Conservation (phyloP, 2,797 vertebrate species). For the Bradypodion pumilum region DNA sequence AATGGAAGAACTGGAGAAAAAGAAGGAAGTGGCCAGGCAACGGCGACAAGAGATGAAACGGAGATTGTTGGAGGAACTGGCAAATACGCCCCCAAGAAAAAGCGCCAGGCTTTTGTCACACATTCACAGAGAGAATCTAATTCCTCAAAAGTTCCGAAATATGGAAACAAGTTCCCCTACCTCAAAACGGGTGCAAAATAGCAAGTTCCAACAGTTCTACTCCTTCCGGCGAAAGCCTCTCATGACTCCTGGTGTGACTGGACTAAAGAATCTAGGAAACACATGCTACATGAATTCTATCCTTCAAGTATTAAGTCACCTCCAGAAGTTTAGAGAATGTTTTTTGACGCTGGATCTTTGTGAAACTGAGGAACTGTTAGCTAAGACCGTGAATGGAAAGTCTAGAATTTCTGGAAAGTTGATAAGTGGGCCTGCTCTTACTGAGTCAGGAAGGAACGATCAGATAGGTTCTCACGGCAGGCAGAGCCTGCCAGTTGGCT, state of each 20-base stretch:
- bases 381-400: slow-evolving; percentile 85
- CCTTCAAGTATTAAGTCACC: slow-evolving; percentile 97
- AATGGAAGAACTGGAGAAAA: slow-evolving; percentile 83
- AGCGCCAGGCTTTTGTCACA: slow-evolving; percentile 93
- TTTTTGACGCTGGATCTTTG: slow-evolving; percentile 96
- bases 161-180: slow-evolving; percentile 72
- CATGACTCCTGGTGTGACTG: slow-evolving; percentile 92
- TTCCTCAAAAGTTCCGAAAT: slow-evolving; percentile 88
- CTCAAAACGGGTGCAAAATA: slow-evolving; percentile 75
- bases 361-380: slow-evolving; percentile 93
- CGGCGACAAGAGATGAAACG: slow-evolving; percentile 91
- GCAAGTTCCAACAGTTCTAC: slow-evolving; percentile 79
- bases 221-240: slow-evolving; percentile 80
- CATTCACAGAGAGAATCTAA: slow-evolving; percentile 80
- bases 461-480: slow-evolving; percentile 73
- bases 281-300: slow-evolving; percentile 99
- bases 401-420: slow-evolving; percentile 72
- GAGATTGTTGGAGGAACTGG: slow-evolving; percentile 90
- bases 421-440: slow-evolving; percentile 69
- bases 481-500: slow-evolving; percentile 74
- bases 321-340: slow-evolving; percentile 99
- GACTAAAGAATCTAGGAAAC: slow-evolving; percentile 96
- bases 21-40: slow-evolving; percentile 84
- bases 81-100: slow-evolving; percentile 91
- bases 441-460: slow-evolving; percentile 74